Conservation (phyloP, 2,797 vertebrate species). For the Amblyopsis hoosieri region DNA sequence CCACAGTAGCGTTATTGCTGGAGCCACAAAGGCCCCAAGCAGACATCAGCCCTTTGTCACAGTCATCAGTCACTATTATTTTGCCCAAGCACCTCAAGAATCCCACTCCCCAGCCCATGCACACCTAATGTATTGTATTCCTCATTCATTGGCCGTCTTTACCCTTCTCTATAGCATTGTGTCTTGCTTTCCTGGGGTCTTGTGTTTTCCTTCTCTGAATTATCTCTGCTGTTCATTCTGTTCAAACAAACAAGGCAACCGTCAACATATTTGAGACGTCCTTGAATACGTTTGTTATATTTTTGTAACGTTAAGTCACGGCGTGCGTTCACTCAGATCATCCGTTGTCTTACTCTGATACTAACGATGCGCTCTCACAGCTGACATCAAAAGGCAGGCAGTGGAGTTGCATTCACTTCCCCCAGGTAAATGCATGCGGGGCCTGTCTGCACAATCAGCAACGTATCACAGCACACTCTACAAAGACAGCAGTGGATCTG, state of each 20-base stretch:
- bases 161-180: background rate
- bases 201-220: no score
- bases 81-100: constrained; percentile 15
- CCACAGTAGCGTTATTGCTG: constrained; percentile 58
- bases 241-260: no score
- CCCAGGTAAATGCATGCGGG: constrained; percentile 47
- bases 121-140: background rate
- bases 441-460: constrained; percentile 51
- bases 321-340: constrained; percentile 28
- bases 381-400: constrained; percentile 53
- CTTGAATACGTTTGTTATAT: no score
- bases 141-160: constrained; percentile 16
- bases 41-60: constrained; percentile 66
- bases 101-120: constrained; percentile 4
- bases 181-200: background rate
- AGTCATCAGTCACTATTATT: constrained; percentile 66
- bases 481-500: constrained; percentile 28
- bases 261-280: no score
- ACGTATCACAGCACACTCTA: constrained; percentile 18
- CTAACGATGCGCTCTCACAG: constrained; percentile 49
- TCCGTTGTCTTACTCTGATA: constrained; percentile 49
- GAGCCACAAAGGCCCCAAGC: constrained; percentile 59
- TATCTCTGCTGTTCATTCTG: background rate
- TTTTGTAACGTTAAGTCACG: constrained; percentile 28
- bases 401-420: constrained; percentile 41